Conservation (phyloP, 2,797 vertebrate genomes). For the Sebastes vulpes region DNA sequence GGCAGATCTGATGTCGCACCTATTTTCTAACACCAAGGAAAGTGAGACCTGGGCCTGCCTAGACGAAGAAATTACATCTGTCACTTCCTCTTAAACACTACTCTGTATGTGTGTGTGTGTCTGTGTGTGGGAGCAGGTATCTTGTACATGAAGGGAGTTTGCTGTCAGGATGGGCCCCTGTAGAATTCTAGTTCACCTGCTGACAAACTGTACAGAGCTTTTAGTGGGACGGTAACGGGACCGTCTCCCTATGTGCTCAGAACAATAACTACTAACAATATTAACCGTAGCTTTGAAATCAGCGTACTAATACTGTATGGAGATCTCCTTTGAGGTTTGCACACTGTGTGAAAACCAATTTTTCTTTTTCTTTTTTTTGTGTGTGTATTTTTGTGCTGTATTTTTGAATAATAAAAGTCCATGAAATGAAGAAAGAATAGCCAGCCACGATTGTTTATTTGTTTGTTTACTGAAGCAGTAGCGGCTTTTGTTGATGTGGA, state of each 20-base stretch:
- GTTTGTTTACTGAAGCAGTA: slow-evolving; percentile 1
- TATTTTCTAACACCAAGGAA: slow-evolving; percentile 15
- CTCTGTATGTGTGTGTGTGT: not conserved
- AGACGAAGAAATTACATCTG: slow-evolving; percentile 30
- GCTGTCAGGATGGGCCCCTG: slow-evolving; percentile 36
- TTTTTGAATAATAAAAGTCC: slow-evolving; percentile 87
- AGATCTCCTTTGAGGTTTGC: slow-evolving; percentile 71
- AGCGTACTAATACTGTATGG: slow-evolving; percentile 77
- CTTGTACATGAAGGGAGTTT: slow-evolving; percentile 26
- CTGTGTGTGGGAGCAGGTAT: not conserved
- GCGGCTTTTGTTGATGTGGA: slow-evolving; percentile 12
- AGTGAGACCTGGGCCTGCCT: not conserved
- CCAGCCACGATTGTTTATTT: not conserved
- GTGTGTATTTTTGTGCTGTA: slow-evolving; percentile 84
- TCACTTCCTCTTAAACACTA: slow-evolving; percentile 14
- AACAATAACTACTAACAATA: slow-evolving; percentile 75
- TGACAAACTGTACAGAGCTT: slow-evolving; percentile 59
- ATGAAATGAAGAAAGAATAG: slow-evolving; percentile 37
- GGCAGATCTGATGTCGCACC: slow-evolving; percentile 34
- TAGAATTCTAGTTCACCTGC: slow-evolving; percentile 60
- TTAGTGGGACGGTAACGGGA: slow-evolving; percentile 23
- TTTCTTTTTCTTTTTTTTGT: slow-evolving; percentile 63
- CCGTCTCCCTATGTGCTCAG: slow-evolving; percentile 41
- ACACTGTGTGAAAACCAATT: slow-evolving; percentile 72
- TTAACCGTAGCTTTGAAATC: slow-evolving; percentile 77